Conservation (phyloP, 2,888 invertebrate species). For the Monochamus alternatus region DNA sequence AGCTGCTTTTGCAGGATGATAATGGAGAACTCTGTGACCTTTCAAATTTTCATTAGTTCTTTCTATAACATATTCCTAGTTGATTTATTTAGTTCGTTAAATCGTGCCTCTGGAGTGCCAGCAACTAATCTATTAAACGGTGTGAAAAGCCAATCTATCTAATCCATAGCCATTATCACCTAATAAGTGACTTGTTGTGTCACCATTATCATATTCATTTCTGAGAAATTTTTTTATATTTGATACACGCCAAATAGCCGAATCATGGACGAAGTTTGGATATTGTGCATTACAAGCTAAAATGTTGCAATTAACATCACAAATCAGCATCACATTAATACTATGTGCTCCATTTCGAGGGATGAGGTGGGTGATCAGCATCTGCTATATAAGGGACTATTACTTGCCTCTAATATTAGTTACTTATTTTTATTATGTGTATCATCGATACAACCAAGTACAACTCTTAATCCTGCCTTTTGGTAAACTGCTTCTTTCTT, state of each 20-base stretch:
- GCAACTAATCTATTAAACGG: not conserved
- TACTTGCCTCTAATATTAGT: no score
- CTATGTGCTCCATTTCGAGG: slow-evolving; percentile 24
- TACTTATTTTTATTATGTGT: no score
- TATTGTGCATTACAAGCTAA: slow-evolving; percentile 54
- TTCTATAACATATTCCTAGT: not conserved
- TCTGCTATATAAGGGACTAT: slow-evolving; percentile 3
- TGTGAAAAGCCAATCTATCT: slow-evolving; percentile 17
- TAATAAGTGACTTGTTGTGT: slow-evolving; percentile 50
- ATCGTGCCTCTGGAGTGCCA: slow-evolving; percentile 4
- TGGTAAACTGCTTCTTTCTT: no score
- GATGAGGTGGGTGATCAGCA: slow-evolving; percentile 9
- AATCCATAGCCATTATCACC: slow-evolving; percentile 26
- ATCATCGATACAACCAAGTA: slow-evolving; percentile 18
- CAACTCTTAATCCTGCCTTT: not conserved
- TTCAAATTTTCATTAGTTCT: not conserved
- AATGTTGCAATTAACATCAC: slow-evolving; percentile 50
- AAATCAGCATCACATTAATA: slow-evolving; percentile 38
- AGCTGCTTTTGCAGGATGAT: slow-evolving; percentile 1
- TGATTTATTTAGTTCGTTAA: not conserved
- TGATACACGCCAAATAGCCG: slow-evolving; percentile 56
- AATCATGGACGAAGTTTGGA: slow-evolving; percentile 56
- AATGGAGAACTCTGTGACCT: slow-evolving; percentile 30
- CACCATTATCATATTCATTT: slow-evolving; percentile 41
- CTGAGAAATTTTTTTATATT: slow-evolving; percentile 45